Base-by-base conservation (phyloP, 2,888 invertebrate species). In the Chydorus sphaericus region DNA sequence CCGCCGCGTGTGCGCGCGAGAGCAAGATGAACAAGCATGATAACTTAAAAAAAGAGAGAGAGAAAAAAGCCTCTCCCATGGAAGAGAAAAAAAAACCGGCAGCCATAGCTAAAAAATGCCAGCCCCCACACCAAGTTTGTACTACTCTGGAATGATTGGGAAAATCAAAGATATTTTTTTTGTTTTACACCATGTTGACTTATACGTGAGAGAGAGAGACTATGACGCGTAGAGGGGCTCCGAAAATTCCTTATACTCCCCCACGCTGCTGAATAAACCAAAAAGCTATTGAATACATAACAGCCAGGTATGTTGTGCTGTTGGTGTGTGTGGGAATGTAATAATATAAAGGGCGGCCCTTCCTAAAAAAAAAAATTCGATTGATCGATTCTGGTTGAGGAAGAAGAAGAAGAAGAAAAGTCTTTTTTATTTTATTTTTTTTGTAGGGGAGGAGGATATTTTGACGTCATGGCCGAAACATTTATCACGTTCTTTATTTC, bases 101-200 rank as follows among this genome's bases (percentile, higher is more conserved):
- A 44, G 28, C n/a, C 10, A 14, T 14, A n/a, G 20, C 6, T 6
- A 39, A n/a, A 23, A 44, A 44, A 44, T 44, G 44, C 44, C 44
- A 44, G 44, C 26, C 44, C 44, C 44, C 44, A 44, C 44, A 44
- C 44, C 44, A 44, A 44, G 44, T 44, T 44, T n/a, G n/a, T n/a
- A n/a, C n/a, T n/a, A n/a, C n/a, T n/a, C n/a, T n/a, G n/a, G n/a
- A n/a, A n/a, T n/a, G n/a, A n/a, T n/a, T n/a, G n/a, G n/a, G n/a
- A n/a, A n/a, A n/a, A n/a, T n/a, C n/a, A n/a, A n/a, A n/a, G 44
- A 44, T 23, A 14, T 20, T 20, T 14, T 44, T n/a, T 23, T 44
- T 44, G 23, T 44, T 44, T 20, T 38, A 38, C 20, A 4, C 16
- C n/a, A n/a, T n/a, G n/a, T n/a, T n/a, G n/a, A n/a, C n/a, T n/a